A percentile compares a stretch with the other conserved stretches of the same genome.
Conservation (phyloP, 2,888 invertebrate species). For the Stratiomys singularior region DNA sequence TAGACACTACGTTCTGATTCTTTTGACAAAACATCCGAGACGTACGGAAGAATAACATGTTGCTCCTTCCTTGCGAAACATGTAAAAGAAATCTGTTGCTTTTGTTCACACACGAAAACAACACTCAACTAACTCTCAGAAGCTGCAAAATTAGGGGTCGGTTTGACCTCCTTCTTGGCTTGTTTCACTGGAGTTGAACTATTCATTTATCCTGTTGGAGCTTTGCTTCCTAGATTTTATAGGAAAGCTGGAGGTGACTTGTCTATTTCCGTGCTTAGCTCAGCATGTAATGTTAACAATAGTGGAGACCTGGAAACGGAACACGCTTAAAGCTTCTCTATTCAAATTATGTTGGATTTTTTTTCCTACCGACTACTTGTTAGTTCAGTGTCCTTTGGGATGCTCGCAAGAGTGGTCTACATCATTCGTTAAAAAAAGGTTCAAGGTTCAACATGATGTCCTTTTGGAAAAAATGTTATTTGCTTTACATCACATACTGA, state of each 20-base stretch:
- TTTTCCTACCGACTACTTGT: neutral
- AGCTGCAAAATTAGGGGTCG: too few species aligned
- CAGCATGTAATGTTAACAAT: neutral
- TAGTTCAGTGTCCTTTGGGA: neutral
- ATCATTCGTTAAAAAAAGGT: too few species aligned
- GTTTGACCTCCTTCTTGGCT: too few species aligned
- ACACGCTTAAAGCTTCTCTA: neutral
- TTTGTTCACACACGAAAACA: neutral
- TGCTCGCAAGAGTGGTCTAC: too few species aligned
- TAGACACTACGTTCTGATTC: too few species aligned
- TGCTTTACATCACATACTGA: too few species aligned
- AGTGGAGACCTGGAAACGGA: neutral
- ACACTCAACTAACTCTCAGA: too few species aligned
- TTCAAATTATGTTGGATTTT: neutral
- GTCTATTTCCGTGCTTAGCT: neutral
- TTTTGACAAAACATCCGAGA: neutral
- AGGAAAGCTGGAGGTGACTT: neutral
- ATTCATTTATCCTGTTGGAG: neutral
- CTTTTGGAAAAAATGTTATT: too few species aligned
- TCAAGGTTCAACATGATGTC: too few species aligned
- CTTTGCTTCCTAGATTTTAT: constrained; percentile 22
- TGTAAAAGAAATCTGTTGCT: neutral
- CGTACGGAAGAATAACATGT: neutral
- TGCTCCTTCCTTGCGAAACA: neutral
- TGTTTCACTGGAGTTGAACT: neutral